Evolutionary conservation across 2,113 vertebrate genomes (phyloP).

Genomic region (Phodopus roborovskii): DNA sequence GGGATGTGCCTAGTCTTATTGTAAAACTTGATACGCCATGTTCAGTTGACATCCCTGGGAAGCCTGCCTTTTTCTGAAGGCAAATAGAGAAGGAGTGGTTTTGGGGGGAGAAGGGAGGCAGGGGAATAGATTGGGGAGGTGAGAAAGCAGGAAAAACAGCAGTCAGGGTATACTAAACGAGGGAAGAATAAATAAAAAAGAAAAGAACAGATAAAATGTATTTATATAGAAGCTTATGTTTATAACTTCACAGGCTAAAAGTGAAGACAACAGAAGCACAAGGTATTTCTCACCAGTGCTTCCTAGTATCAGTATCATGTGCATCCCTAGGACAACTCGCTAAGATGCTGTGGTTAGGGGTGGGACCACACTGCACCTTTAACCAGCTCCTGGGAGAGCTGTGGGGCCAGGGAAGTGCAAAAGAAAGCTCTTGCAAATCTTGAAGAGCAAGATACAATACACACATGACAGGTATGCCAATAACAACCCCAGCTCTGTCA

Average conservation of each 20-base stretch:
- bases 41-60: no score
- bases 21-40: no score
- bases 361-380: background rate
- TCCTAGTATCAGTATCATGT: background rate
- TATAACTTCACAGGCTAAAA: background rate
- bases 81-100: no score
- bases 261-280: slow-evolving; percentile 5
- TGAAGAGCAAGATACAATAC: background rate
- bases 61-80: no score
- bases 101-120: no score
- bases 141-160: no score
- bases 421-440: background rate
- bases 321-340: background rate
- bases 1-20: no score
- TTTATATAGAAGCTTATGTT: background rate
- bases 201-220: background rate
- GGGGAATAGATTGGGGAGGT: no score
- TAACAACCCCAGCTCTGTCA: background rate
- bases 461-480: background rate
- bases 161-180: no score
- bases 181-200: no score
- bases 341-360: background rate
- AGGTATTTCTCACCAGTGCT: background rate
- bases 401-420: background rate
- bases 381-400: background rate